Conservation (phyloP, 92 coral and sea anemone species). For the Heteractis magnifica region DNA sequence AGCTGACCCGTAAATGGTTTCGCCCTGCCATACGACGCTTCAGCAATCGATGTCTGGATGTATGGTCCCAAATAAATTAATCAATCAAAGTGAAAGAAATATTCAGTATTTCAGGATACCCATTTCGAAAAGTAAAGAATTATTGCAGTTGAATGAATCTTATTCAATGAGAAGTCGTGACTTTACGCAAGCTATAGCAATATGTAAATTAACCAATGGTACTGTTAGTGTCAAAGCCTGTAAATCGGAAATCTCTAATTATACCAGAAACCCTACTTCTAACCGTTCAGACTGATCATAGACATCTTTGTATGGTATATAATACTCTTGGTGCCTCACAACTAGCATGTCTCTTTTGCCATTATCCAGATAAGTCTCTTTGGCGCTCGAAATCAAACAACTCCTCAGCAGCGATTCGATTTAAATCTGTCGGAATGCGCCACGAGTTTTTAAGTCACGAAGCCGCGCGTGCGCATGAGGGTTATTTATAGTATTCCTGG, state of each 20-base stretch:
- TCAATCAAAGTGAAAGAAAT: no score
- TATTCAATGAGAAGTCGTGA: no score
- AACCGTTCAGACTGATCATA: neutral
- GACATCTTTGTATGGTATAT: neutral
- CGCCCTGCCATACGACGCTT: no score
- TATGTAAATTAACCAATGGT: neutral
- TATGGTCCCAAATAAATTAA: no score
- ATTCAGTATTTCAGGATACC: no score
- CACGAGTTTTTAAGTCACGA: neutral
- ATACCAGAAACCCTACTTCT: neutral
- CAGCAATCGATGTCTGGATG: no score
- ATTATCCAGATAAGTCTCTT: neutral
- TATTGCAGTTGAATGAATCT: no score
- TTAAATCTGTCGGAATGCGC: neutral
- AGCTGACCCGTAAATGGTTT: no score
- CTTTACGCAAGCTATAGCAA: no score
- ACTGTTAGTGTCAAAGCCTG: neutral
- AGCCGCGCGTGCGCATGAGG: neutral
- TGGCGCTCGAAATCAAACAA: neutral
- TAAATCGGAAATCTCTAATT: neutral
- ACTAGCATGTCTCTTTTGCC: neutral
- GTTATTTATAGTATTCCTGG: no score
- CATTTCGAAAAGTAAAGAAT: no score
- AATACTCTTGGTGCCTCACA: neutral
- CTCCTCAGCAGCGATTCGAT: neutral